These are phyloP conservation scores for Brachionus rubens DNA, from an alignment of 1,140 invertebrate genomes.

Conservation along the genomic window DNA sequence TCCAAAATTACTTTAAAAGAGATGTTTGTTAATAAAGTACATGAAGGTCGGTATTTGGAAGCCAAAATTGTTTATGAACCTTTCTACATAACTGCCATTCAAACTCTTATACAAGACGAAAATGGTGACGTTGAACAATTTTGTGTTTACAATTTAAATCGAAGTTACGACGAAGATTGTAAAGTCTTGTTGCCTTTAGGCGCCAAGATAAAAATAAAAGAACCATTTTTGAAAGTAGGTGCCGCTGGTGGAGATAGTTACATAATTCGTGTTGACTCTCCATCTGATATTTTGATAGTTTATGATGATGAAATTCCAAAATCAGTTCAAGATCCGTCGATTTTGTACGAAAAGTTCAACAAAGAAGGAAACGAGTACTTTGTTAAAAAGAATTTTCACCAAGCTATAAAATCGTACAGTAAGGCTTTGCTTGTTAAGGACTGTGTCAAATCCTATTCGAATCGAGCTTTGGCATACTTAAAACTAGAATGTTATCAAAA, in stretches of 20 bases:
- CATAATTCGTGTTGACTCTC: background rate
- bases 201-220: background rate
- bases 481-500: slow-evolving; percentile 14
- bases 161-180: slow-evolving; percentile 2
- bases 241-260: background rate
- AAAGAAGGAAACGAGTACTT: slow-evolving; percentile 20
- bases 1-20: background rate
- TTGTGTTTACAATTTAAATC: slow-evolving; percentile 17
- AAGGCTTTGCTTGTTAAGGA: background rate
- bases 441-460: background rate
- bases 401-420: background rate
- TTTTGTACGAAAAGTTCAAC: slow-evolving; percentile 1
- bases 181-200: background rate
- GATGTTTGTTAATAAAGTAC: slow-evolving; percentile 30
- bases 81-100: background rate
- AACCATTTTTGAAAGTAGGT: slow-evolving; percentile 27
- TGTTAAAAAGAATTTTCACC: background rate
- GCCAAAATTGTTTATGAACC: background rate
- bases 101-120: slow-evolving; percentile 22
- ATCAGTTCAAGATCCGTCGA: background rate
- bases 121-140: slow-evolving; percentile 4
- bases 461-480: slow-evolving; percentile 10
- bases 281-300: background rate
- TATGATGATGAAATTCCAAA: background rate
- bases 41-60: slow-evolving; percentile 35